Base-by-base conservation (phyloP, 2,113 vertebrate genomes). In the Butorides virescens region DNA sequence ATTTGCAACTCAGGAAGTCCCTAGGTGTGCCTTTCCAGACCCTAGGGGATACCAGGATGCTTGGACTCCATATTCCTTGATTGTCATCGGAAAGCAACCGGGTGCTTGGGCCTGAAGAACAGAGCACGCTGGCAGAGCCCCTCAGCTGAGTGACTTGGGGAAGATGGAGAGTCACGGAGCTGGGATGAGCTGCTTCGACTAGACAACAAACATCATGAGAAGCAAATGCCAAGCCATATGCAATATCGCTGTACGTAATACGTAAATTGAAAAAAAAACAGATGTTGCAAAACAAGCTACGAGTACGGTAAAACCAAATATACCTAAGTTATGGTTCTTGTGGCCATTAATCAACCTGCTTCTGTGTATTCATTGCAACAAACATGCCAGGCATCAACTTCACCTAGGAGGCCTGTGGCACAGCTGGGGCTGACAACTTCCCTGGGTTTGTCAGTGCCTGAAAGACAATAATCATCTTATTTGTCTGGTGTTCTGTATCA, bases 21-120 rank as follows among this genome's bases (percentile, higher is more conserved):
- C 29, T 39, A 67, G 65, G 52, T 81, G 47, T 63, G 23, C 14
- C 16, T 87, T 94, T 92, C 21, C 76, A 85, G 61, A 71, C 27
- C 29, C 37, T 22, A 17, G 23, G 17, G 42, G 15, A 17, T 73
- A 26, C 18, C 32, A 46, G 37, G 47, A 42, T 34, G 16, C 73
- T 71, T 58, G 61, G 50, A 15, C 7, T 52, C 22, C 3, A 1
- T 0, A 1, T 70, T 86, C 46, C 25, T 34, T 7, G 26, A 6
- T 34, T 63, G 62, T 68, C 83, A 44, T 9, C 0, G 0, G 30
- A 65, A 37, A 1, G 5, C 1, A 1, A 27, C 16, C 11, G 0
- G 36, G 12, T 37, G 15, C 42, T 53, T 66, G 62, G 11, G 16
- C 62, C 34, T 58, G 67, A 86, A 79, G 62, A 47, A 34, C 15